phyloP scores from a whole-genome alignment of 1,140 invertebrate species.

The Drosophila parabipectinata region DNA sequence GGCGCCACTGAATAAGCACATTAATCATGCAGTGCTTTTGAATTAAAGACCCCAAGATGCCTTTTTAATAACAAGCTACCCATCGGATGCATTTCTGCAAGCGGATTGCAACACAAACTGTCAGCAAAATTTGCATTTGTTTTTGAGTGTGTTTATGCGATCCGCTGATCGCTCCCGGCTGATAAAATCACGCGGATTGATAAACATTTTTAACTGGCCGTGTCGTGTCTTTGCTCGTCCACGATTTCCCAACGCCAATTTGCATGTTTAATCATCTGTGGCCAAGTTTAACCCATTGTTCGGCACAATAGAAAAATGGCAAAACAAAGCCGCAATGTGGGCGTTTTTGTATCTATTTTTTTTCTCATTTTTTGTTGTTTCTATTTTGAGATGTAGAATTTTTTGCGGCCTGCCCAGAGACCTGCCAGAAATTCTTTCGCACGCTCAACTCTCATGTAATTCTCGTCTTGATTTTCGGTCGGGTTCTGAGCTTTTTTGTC shows the following conservation, averaged over 20 bases:
- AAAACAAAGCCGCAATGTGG: constrained; percentile 48
- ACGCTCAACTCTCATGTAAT: constrained; percentile 25
- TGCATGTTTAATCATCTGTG: constrained; percentile 79
- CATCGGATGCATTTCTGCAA: not conserved
- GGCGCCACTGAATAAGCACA: constrained; percentile 25
- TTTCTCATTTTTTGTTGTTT: not conserved
- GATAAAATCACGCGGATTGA: constrained; percentile 70
- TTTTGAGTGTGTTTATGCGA: constrained; percentile 47
- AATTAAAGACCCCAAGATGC: too few species aligned
- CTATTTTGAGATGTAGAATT: constrained; percentile 35
- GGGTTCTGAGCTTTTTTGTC: constrained; percentile 8
- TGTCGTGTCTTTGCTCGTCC: constrained; percentile 65
- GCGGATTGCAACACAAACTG: constrained; percentile 59
- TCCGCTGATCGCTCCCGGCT: constrained; percentile 44
- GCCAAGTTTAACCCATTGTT: constrained; percentile 70
- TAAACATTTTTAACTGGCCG: constrained; percentile 69
- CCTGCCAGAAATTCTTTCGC: constrained; percentile 61
- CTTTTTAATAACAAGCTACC: constrained; percentile 4
- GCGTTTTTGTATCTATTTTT: constrained; percentile 25
- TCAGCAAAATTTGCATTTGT: constrained; percentile 43
- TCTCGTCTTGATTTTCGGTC: constrained; percentile 13
- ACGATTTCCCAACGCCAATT: constrained; percentile 73
- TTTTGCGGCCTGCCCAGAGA: not conserved
- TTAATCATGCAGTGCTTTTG: not conserved
- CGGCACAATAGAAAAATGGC: constrained; percentile 35